Conservation (phyloP, 1,140 invertebrate species). For the Heliconius eleuchia region DNA sequence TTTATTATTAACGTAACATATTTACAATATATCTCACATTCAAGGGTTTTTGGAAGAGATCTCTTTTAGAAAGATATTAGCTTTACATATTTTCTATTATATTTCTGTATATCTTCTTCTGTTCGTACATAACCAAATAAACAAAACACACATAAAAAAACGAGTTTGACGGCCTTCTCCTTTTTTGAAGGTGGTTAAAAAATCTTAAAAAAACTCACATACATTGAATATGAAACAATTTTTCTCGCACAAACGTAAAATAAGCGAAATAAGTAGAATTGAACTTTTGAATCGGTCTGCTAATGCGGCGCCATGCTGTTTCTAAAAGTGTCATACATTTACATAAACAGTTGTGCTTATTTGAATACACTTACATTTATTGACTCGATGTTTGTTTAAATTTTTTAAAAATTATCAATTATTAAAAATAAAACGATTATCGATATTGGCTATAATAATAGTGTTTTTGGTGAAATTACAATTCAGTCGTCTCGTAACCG, state of each 20-base stretch:
- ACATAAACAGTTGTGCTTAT: background rate
- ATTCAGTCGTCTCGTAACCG: background rate
- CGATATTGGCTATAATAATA: background rate
- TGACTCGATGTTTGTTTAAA: background rate
- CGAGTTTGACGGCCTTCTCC: too few species aligned
- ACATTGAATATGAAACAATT: background rate
- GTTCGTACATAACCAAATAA: too few species aligned
- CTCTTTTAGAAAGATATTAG: too few species aligned
- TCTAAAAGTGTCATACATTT: background rate
- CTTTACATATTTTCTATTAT: too few species aligned
- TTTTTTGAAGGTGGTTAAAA: too few species aligned
- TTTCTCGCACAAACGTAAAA: background rate
- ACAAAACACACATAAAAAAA: too few species aligned
- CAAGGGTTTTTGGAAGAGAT: too few species aligned
- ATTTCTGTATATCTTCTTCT: too few species aligned
- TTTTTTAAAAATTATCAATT: background rate
- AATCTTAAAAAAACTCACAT: too few species aligned
- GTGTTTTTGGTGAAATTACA: background rate
- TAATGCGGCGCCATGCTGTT: constrained; percentile 1
- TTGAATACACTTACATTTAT: background rate
- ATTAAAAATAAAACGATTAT: background rate
- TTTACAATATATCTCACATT: too few species aligned
- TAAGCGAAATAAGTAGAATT: background rate
- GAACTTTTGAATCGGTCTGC: background rate
- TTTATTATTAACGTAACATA: too few species aligned